Percentiles rank a stretch among this genome's conserved stretches.
Conservation (phyloP, 2,888 invertebrate genomes). For the Dicycla oo region DNA sequence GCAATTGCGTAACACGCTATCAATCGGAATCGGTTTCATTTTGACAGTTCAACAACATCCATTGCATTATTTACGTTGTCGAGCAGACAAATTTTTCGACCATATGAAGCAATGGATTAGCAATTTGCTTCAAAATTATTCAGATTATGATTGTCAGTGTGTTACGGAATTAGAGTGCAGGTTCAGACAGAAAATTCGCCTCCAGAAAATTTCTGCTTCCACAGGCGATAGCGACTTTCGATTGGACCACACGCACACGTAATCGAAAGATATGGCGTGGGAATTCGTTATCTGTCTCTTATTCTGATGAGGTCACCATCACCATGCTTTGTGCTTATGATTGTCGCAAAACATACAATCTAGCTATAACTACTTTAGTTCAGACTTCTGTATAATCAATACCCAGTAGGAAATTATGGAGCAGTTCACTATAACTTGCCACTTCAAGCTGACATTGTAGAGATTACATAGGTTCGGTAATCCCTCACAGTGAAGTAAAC, state of each 20-base stretch:
- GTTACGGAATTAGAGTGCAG: too few species aligned
- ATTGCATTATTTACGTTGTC: too few species aligned
- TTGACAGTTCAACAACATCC: too few species aligned
- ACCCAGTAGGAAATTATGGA: conserved; percentile 21
- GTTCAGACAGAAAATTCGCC: background rate
- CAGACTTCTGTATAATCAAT: conserved; percentile 10
- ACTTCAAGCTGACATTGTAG: background rate
- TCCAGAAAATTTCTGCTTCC: background rate
- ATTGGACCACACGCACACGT: conserved; percentile 28
- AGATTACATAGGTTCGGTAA: too few species aligned
- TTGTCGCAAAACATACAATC: conserved; percentile 25
- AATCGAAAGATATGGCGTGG: background rate
- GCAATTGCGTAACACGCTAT: too few species aligned
- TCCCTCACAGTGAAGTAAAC: too few species aligned
- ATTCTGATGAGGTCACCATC: conserved; percentile 33
- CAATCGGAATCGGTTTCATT: too few species aligned
- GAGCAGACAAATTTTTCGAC: too few species aligned
- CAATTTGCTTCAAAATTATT: too few species aligned
- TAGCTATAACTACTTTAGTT: background rate
- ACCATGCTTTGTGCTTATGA: background rate
- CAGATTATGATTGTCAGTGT: too few species aligned
- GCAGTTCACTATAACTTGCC: conserved; percentile 11
- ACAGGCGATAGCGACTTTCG: background rate
- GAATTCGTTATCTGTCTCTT: conserved; percentile 23
- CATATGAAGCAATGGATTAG: too few species aligned